phyloP scores from a whole-genome alignment of 1,140 invertebrate genomes.

The Pseudomyrmex flavicornis region DNA sequence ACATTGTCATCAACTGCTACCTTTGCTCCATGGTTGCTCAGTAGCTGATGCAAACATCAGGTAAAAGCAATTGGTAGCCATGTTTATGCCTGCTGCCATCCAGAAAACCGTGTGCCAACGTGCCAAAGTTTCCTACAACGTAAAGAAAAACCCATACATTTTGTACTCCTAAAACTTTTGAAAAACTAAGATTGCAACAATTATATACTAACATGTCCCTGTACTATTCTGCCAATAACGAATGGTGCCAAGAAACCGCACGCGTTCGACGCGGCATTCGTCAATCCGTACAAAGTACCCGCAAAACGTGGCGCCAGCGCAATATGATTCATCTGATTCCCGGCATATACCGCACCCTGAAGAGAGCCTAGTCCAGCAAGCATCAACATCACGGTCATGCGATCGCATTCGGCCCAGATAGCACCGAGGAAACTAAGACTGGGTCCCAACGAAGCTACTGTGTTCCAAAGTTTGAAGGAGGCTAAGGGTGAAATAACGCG shows the following conservation, averaged over 20 bases:
- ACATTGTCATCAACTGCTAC: conserved; percentile 81
- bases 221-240: conserved; percentile 90
- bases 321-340: conserved; percentile 95
- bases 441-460: conserved; percentile 89
- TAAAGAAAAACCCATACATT: neutral
- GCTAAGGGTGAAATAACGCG: conserved; percentile 87
- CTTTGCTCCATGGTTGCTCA: conserved; percentile 91
- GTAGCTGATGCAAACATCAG: conserved; percentile 93
- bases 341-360: conserved; percentile 90
- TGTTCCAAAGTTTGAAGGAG: conserved; percentile 92
- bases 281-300: conserved; percentile 95
- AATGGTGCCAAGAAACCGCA: conserved; percentile 95
- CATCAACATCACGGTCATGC: conserved; percentile 89
- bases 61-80: conserved; percentile 92
- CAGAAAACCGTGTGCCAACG: conserved; percentile 96
- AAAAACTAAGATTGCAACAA: neutral
- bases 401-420: conserved; percentile 91
- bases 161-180: neutral
- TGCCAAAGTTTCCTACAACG: conserved; percentile 91
- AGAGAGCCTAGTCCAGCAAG: conserved; percentile 90
- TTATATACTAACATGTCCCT: conserved; percentile 87
- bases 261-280: conserved; percentile 94
- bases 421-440: conserved; percentile 91
- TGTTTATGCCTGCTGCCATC: conserved; percentile 92
- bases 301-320: conserved; percentile 94